phyloP scores from a whole-genome alignment of 2,113 vertebrate genomes.

The Tragelaphus strepsiceros region DNA sequence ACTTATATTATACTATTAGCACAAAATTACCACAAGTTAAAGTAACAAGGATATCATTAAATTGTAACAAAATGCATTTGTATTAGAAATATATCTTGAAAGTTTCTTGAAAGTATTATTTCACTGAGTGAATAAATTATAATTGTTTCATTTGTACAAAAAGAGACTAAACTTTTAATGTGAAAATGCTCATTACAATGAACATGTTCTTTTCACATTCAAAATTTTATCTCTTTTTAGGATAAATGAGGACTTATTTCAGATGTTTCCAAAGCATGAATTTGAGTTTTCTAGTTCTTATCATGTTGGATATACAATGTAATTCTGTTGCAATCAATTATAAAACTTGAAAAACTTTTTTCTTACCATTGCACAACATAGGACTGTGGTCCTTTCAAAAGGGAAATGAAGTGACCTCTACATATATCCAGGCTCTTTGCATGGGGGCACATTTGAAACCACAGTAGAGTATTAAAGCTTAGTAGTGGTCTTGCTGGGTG shows the following conservation, averaged over 20 bases:
- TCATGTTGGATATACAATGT: background rate
- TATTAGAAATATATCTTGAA: background rate
- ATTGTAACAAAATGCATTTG: background rate
- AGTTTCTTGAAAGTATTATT: background rate
- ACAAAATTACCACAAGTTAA: background rate
- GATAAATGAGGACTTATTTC: background rate
- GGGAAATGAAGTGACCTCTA: background rate
- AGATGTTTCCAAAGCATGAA: background rate
- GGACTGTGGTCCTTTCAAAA: background rate
- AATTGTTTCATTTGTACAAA: background rate
- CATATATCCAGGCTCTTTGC: background rate
- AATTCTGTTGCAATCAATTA: background rate
- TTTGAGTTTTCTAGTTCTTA: background rate
- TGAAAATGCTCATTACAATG: background rate
- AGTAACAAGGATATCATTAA: background rate
- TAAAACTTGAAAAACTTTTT: background rate
- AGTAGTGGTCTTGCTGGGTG: background rate
- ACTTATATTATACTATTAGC: slow-evolving; percentile 15
- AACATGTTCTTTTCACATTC: background rate
- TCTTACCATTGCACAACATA: background rate
- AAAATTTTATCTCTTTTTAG: background rate
- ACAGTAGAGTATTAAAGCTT: background rate
- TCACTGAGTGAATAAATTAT: background rate
- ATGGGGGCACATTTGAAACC: background rate
- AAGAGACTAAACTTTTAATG: background rate